Conservation (phyloP, 2,888 invertebrate species). For the Drosophila yooni region DNA sequence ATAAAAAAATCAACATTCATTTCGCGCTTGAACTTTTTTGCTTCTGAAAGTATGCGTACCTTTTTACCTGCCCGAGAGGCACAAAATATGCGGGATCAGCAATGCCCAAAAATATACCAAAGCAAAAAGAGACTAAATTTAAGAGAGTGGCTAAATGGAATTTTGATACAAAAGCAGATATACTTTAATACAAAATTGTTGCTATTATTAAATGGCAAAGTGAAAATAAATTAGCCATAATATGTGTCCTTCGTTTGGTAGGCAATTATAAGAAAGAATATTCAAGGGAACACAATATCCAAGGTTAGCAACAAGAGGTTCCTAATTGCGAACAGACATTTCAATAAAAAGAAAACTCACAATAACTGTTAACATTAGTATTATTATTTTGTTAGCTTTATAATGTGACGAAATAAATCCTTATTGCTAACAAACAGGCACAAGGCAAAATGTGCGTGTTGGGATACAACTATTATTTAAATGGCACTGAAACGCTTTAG, state of each 20-base stretch:
- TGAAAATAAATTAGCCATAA: not conserved
- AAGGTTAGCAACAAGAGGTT: not conserved
- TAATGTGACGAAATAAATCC: slow-evolving; percentile 8
- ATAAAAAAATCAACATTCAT: not conserved
- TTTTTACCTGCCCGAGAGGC: slow-evolving; percentile 13
- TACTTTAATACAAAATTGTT: not conserved
- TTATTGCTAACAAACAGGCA: slow-evolving; percentile 29
- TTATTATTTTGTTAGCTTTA: not conserved
- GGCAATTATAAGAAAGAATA: not conserved
- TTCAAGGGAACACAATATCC: not conserved
- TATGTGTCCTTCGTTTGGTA: not conserved
- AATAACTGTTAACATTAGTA: not conserved
- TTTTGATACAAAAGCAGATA: not conserved
- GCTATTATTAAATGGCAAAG: not conserved
- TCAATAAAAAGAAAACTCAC: not conserved
- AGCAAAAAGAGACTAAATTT: not conserved
- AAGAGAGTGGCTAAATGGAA: not conserved
- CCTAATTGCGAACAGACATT: not conserved
- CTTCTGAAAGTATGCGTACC: not conserved
- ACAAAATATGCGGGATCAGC: not conserved
- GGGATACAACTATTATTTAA: slow-evolving; percentile 53
- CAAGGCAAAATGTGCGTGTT: slow-evolving; percentile 52
- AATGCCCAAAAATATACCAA: not conserved
- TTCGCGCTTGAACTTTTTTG: slow-evolving; percentile 1
- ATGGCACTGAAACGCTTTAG: slow-evolving; percentile 56